Percentiles rank a stretch among this genome's conserved stretches.
Conservation (phyloP, 2,888 invertebrate genomes). For the Myopa testacea region DNA sequence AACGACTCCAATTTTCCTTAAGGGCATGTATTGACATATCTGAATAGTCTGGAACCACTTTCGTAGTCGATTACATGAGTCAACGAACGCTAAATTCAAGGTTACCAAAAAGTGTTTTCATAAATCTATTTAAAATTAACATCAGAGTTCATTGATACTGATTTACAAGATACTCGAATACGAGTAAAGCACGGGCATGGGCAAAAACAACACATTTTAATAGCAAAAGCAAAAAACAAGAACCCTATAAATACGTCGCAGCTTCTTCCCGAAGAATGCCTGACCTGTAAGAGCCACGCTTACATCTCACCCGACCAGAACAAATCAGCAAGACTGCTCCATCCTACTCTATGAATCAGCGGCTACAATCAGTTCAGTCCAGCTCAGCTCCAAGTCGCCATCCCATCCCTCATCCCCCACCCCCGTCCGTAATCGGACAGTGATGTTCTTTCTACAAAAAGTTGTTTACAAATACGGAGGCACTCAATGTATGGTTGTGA, state of each 20-base stretch:
- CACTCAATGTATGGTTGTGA: background rate
- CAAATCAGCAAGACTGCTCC: background rate
- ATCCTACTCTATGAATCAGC: slow-evolving; percentile 7
- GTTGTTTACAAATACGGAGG: slow-evolving; percentile 14
- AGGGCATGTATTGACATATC: background rate
- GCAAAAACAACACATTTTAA: background rate
- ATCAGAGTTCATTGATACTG: slow-evolving; percentile 41
- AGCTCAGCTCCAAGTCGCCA: background rate
- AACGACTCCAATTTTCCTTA: background rate
- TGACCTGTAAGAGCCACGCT: slow-evolving; percentile 4
- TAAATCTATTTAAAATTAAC: slow-evolving; percentile 18
- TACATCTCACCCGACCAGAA: slow-evolving; percentile 26
- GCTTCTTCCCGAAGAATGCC: background rate
- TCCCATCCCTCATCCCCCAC: background rate
- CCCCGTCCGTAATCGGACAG: background rate
- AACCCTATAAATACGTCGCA: background rate
- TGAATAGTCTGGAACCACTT: background rate
- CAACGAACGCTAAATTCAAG: slow-evolving; percentile 30
- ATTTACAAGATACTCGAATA: slow-evolving; percentile 10
- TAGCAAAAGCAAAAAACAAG: background rate
- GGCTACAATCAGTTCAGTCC: background rate
- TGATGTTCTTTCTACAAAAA: slow-evolving; percentile 14
- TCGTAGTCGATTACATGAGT: slow-evolving; percentile 20
- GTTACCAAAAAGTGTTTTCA: slow-evolving; percentile 16
- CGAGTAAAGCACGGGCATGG: background rate